A percentile compares a stretch with the other conserved stretches of the same genome.
Conservation (phyloP, 2,888 invertebrate genomes). For the Dicycla oo region DNA sequence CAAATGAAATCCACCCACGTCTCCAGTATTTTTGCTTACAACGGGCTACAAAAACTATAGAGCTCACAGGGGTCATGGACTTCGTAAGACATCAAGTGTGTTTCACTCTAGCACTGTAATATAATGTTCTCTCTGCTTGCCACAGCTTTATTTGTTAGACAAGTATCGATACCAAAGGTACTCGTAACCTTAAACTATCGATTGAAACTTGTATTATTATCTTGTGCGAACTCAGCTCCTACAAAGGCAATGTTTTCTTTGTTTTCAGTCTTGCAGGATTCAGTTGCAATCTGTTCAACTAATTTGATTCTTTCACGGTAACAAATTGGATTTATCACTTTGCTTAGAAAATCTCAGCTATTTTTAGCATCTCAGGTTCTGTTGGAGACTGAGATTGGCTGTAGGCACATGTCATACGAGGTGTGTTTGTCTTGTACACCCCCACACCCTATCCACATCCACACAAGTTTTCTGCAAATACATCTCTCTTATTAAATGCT, state of each 20-base stretch:
- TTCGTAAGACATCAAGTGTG: slow-evolving; percentile 32
- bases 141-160: slow-evolving; percentile 30
- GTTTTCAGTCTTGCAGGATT: slow-evolving; percentile 24
- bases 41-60: slow-evolving; percentile 29
- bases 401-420: slow-evolving; percentile 7
- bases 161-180: slow-evolving; percentile 25
- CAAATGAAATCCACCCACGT: slow-evolving; percentile 41
- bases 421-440: slow-evolving; percentile 18
- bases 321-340: slow-evolving; percentile 41
- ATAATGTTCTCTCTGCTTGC: slow-evolving; percentile 19
- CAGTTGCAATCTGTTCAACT: slow-evolving; percentile 34
- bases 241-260: slow-evolving; percentile 41
- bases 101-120: slow-evolving; percentile 29
- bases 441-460: slow-evolving; percentile 1
- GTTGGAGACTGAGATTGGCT: slow-evolving; percentile 2
- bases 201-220: slow-evolving; percentile 28
- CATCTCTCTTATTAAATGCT: slow-evolving; percentile 30
- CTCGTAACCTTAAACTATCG: slow-evolving; percentile 17
- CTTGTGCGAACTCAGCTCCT: slow-evolving; percentile 19
- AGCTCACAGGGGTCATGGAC: slow-evolving; percentile 50
- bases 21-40: slow-evolving; percentile 38
- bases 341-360: slow-evolving; percentile 8
- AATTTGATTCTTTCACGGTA: slow-evolving; percentile 33
- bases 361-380: slow-evolving; percentile 1
- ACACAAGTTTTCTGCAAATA: slow-evolving; percentile 12